These are phyloP conservation scores for Halictus quadricinctus DNA, from an alignment of 2,888 invertebrate species.

Conservation along the genomic window DNA sequence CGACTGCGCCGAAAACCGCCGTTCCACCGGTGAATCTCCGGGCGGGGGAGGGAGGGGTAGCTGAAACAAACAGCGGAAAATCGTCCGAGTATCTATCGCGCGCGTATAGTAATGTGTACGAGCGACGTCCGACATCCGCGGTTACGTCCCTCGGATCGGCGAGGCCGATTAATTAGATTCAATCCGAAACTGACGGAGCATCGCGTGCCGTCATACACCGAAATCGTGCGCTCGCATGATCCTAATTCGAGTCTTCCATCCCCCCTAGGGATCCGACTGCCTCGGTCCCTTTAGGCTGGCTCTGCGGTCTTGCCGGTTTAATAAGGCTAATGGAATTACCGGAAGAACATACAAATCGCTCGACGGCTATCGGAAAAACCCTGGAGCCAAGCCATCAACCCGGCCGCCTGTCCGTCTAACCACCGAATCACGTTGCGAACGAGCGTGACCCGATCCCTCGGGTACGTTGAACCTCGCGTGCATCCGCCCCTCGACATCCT, in stretches of 20 bases:
- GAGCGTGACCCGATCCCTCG: constrained; percentile 25
- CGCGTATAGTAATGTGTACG: not conserved
- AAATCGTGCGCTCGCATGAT: constrained; percentile 57
- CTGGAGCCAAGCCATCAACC: not conserved
- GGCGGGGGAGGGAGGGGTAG: too few species aligned
- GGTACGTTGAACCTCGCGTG: constrained; percentile 56
- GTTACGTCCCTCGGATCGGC: constrained; percentile 13
- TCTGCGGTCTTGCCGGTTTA: constrained; percentile 38
- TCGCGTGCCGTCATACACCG: constrained; percentile 59
- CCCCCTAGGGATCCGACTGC: not conserved
- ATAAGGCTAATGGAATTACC: constrained; percentile 64
- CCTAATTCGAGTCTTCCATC: constrained; percentile 58
- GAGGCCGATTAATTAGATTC: constrained; percentile 61
- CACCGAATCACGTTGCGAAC: constrained; percentile 25
- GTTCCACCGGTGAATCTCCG: not conserved
- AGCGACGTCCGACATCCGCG: constrained; percentile 3
- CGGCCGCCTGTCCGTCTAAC: not conserved
- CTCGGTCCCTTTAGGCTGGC: not conserved
- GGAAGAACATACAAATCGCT: constrained; percentile 50
- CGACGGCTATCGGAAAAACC: constrained; percentile 37
- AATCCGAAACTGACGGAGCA: constrained; percentile 55
- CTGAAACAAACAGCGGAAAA: constrained; percentile 5
- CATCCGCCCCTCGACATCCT: constrained; percentile 26
- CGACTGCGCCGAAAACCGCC: constrained; percentile 10
- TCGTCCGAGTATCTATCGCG: not conserved